These are phyloP conservation scores for Polypterus bichir DNA, from an alignment of 2,113 vertebrate genomes.

Conservation along the genomic window DNA sequence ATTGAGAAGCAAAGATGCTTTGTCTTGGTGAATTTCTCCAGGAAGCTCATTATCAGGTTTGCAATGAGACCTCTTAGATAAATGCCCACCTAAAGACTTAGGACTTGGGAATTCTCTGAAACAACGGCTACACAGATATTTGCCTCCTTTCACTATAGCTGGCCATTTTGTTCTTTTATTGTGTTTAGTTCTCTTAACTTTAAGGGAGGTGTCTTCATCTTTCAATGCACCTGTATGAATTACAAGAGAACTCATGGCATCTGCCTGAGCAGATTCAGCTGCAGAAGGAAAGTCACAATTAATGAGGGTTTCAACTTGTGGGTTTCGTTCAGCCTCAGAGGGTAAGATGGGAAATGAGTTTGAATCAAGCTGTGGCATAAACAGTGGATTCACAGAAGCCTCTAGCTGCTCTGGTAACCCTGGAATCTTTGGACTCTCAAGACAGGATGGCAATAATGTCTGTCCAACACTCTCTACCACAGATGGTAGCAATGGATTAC, in stretches of 20 bases:
- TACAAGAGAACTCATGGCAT: constrained; percentile 4
- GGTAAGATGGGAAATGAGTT: constrained; percentile 40
- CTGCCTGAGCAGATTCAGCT: constrained; percentile 21
- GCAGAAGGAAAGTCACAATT: constrained; percentile 41
- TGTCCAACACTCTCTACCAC: constrained; percentile 52
- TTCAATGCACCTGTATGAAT: constrained; percentile 22
- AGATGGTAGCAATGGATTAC: constrained; percentile 44
- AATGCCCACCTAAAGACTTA: constrained; percentile 85
- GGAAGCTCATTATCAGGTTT: constrained; percentile 75
- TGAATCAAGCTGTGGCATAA: constrained; percentile 51
- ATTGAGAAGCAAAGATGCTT: constrained; percentile 66
- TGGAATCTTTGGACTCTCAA: constrained; percentile 50
- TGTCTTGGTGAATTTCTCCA: constrained; percentile 52
- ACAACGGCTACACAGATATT: constrained; percentile 85
- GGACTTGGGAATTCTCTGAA: constrained; percentile 79
- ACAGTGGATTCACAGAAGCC: constrained; percentile 45
- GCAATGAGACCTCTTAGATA: constrained; percentile 78
- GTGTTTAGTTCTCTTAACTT: constrained; percentile 59
- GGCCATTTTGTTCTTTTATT: constrained; percentile 82
- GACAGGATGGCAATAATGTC: constrained; percentile 52
- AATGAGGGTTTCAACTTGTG: constrained; percentile 44
- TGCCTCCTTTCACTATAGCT: constrained; percentile 81
- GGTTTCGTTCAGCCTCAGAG: constrained; percentile 43
- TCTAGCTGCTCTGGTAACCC: constrained; percentile 48
- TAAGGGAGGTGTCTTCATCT: constrained; percentile 41